Percentiles rank a stretch among this genome's conserved stretches.
phyloP scores from a whole-genome alignment of 2,797 vertebrate genomes.

The Xenops minutus region DNA sequence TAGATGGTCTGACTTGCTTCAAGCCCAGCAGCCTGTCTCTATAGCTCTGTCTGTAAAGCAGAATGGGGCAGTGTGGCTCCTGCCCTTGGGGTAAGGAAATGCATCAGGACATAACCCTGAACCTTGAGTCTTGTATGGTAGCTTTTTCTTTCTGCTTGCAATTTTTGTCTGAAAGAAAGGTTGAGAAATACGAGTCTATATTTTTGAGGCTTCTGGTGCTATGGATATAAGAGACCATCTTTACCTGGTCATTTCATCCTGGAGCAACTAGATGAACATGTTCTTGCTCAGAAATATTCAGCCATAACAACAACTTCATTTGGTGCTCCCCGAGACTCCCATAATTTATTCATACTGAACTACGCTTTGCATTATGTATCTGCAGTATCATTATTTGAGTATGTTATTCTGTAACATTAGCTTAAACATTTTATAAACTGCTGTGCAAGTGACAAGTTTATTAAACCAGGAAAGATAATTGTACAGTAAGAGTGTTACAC shows the following conservation, averaged over 20 bases:
- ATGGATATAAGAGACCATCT: neutral
- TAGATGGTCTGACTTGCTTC: neutral
- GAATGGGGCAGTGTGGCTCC: neutral
- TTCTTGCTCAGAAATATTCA: neutral
- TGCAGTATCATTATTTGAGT: constrained; percentile 27
- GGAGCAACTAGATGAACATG: neutral
- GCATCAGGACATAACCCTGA: neutral
- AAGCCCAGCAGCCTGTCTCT: neutral
- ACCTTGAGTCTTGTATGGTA: neutral
- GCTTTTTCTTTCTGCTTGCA: neutral
- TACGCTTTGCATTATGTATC: constrained; percentile 27
- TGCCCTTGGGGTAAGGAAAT: neutral
- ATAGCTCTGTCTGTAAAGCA: neutral
- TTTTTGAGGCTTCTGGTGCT: neutral
- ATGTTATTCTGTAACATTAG: constrained; percentile 21
- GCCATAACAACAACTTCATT: neutral
- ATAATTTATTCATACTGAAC: constrained; percentile 61
- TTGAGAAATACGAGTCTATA: neutral
- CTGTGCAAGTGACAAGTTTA: constrained; percentile 64
- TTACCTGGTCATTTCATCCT: neutral
- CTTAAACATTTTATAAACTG: constrained; percentile 69
- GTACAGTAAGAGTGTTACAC: neutral
- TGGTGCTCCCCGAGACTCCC: constrained; percentile 16
- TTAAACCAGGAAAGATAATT: constrained; percentile 41
- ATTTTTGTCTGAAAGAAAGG: neutral